Evolutionary conservation across 2,888 invertebrate genomes (phyloP), one percentile per base, ranked within the genome.

Genomic region (Aleiodes testaceus): DNA sequence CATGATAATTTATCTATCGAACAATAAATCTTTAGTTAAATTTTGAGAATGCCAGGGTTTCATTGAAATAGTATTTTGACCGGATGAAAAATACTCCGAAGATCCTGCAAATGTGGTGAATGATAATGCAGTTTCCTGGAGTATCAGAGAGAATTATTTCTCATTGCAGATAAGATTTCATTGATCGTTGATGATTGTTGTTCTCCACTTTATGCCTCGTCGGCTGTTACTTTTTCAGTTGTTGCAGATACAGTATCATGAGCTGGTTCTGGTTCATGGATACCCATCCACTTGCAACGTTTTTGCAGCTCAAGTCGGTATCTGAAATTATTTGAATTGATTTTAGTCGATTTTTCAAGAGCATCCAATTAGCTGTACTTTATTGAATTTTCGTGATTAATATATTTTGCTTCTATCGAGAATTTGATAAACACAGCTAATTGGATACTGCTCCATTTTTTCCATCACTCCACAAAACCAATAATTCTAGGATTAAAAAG

Each of bases 241-340:
- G 82, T 81, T 2, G 82, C 81, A 5, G 87, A 87, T 9, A 78
- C 78, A 0, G 78, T 77, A 69, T 80, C 79, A 7, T 69, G 68
- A 1, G 70, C 63, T 1, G 78, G 74, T 52, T 85, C 81, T 12
- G 88, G 84, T 75, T 89, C 89, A 66, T 84, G 88, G 47, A 90
- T 89, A 66, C 89, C 89, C 83, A 89, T 87, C 93, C 94, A 96
- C 7, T 95, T 94, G 85, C 95, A 91, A 66, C 93, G 92, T 74
- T 93, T 93, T 82, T 95, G 93, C 70, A 96, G 89, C 86, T 96
- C 95, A 87, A 93, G 89, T 79, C 94, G 93, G 83, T 86, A 85
- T 73, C 84, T 87, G 64, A 36, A 30, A 9, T 26, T 14, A 14
- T 20, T 55, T 42, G 11, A 26, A 26, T 47, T n/a, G n/a, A n/a